A percentile compares a stretch with the other conserved stretches of the same genome.
These are phyloP conservation scores for Dolomedes plantarius DNA, from an alignment of 2,888 invertebrate species.

Conservation along the genomic window DNA sequence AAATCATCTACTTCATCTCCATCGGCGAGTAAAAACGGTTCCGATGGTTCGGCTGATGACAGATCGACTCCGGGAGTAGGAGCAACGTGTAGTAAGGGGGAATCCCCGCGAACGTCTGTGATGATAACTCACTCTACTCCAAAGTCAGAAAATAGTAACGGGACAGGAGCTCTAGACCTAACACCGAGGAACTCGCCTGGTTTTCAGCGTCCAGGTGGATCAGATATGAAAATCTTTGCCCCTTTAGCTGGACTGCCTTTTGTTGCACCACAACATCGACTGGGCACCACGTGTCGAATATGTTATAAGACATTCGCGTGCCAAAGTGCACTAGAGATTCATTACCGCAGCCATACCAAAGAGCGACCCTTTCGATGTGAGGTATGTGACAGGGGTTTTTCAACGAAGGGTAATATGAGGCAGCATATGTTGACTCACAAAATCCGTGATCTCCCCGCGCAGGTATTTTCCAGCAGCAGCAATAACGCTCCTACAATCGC, in stretches of 20 bases:
- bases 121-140: constrained; percentile 14
- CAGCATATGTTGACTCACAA: constrained; percentile 99
- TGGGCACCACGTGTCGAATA: constrained; percentile 96
- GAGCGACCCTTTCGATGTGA: constrained; percentile 97
- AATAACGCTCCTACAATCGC: neutral
- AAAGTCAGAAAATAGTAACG: constrained; percentile 74
- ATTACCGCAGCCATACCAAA: constrained; percentile 96
- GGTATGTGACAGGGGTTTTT: constrained; percentile 94
- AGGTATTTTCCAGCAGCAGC: constrained; percentile 72
- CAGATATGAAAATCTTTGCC: constrained; percentile 66
- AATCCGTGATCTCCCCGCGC: constrained; percentile 79
- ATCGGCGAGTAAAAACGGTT: constrained; percentile 72
- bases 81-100: constrained; percentile 35
- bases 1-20: constrained; percentile 69
- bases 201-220: constrained; percentile 35
- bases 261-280: constrained; percentile 83
- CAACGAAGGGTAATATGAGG: constrained; percentile 99
- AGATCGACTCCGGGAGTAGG: constrained; percentile 70
- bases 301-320: constrained; percentile 99
- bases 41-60: constrained; percentile 70
- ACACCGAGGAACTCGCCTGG: constrained; percentile 72
- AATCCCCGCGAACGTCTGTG: constrained; percentile 40
- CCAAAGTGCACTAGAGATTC: constrained; percentile 95
- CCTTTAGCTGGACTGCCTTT: constrained; percentile 77
- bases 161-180: constrained; percentile 75